phyloP scores from a whole-genome alignment of 2,888 invertebrate genomes.

The Ichneumoninae sp. region DNA sequence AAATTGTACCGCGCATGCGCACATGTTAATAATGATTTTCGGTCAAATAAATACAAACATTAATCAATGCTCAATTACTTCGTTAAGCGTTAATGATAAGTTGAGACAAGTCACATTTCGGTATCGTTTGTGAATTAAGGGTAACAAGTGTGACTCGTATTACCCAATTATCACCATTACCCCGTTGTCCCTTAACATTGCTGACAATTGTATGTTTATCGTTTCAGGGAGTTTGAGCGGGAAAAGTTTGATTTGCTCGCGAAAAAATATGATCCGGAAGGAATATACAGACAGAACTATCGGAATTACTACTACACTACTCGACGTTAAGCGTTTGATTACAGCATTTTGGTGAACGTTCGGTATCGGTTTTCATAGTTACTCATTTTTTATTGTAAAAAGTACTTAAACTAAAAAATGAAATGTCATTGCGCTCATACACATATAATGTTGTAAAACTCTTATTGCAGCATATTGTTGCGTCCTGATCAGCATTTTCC shows the following conservation, averaged over 20 bases:
- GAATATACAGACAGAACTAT: constrained; percentile 73
- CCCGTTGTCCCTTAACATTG: neutral
- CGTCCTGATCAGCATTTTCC: too few relatives aligned
- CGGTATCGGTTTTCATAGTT: neutral
- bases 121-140: too few relatives aligned
- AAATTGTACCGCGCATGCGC: too few relatives aligned
- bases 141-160: too few relatives aligned
- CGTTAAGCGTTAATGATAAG: too few relatives aligned
- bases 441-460: too few relatives aligned
- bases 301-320: constrained; percentile 42
- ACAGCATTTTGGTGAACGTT: neutral
- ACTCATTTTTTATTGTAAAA: neutral
- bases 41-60: too few relatives aligned
- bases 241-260: constrained; percentile 73
- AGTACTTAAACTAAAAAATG: neutral
- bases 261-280: constrained; percentile 73
- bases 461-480: too few relatives aligned
- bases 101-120: too few relatives aligned
- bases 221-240: constrained; percentile 74
- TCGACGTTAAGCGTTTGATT: neutral
- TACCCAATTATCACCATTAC: too few relatives aligned
- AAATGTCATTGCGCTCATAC: neutral
- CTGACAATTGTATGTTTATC: constrained; percentile 37
- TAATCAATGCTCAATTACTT: too few relatives aligned
- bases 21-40: too few relatives aligned